phyloP scores from a whole-genome alignment of 2,888 invertebrate genomes.

The Perdita meconis region DNA sequence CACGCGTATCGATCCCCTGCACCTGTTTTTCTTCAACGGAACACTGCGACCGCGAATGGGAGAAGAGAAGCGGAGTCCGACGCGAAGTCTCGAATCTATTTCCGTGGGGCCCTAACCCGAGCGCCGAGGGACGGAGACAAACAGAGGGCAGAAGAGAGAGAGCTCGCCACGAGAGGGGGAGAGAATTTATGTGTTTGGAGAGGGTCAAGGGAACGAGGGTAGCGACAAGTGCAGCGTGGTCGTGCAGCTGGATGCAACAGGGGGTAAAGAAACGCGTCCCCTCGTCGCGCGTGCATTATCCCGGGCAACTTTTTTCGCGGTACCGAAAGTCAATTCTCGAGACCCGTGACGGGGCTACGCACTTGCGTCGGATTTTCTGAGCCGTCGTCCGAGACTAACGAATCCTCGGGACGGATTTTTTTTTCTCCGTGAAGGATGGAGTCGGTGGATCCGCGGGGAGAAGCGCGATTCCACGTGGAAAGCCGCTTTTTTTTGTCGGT shows the following conservation, averaged over 20 bases:
- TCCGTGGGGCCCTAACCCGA: slow-evolving; percentile 70
- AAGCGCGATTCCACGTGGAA: slow-evolving; percentile 70
- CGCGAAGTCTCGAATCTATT: slow-evolving; percentile 76
- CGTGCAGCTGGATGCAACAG: slow-evolving; percentile 74
- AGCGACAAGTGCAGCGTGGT: slow-evolving; percentile 78
- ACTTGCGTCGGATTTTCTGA: too few species aligned
- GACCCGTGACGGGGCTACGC: too few species aligned
- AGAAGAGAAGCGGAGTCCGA: slow-evolving; percentile 35
- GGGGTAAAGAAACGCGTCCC: slow-evolving; percentile 53
- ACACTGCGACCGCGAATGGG: slow-evolving; percentile 2
- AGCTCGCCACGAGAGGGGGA: slow-evolving; percentile 25
- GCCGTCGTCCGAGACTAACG: background rate
- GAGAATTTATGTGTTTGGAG: slow-evolving; percentile 80
- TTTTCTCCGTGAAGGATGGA: too few species aligned
- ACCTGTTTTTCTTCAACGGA: slow-evolving; percentile 62
- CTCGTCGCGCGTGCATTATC: slow-evolving; percentile 41
- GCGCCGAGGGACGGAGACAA: slow-evolving; percentile 51
- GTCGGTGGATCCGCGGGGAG: too few species aligned
- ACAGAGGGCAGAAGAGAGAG: slow-evolving; percentile 33
- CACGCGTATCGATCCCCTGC: slow-evolving; percentile 48
- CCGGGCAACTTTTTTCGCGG: slow-evolving; percentile 36
- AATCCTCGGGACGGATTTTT: too few species aligned
- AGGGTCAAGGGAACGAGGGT: slow-evolving; percentile 82
- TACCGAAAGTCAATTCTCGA: background rate
- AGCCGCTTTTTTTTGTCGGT: slow-evolving; percentile 71